phyloP scores from a whole-genome alignment of 2,113 vertebrate species.

The Platichthys stellatus region DNA sequence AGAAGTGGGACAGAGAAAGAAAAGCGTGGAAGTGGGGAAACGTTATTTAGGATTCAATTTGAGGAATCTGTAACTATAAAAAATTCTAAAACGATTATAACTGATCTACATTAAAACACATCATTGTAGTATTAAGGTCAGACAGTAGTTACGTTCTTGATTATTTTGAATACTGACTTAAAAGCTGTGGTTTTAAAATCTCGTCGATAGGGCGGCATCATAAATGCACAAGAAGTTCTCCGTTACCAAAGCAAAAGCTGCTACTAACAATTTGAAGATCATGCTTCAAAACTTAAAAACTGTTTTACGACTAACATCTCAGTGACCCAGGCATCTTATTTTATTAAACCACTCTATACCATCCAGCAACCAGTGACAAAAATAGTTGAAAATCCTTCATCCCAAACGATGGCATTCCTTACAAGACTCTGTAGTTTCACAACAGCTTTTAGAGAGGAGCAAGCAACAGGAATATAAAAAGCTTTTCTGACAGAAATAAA shows the following conservation, averaged over 20 bases:
- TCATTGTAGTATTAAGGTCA: too few relatives aligned
- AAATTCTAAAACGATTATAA: too few relatives aligned
- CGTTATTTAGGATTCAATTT: background rate
- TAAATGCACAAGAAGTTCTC: background rate
- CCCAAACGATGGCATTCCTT: slow-evolving; percentile 2
- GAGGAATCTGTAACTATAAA: background rate
- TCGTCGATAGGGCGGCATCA: background rate
- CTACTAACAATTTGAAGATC: background rate
- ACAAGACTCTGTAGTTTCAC: background rate
- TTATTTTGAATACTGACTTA: too few relatives aligned
- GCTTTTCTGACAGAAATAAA: background rate
- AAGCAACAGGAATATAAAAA: background rate
- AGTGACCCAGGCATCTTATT: background rate
- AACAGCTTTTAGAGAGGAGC: slow-evolving; percentile 2
- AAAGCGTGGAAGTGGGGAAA: background rate
- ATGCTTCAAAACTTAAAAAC: background rate
- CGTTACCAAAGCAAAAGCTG: background rate
- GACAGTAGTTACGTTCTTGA: too few relatives aligned
- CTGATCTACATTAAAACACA: background rate
- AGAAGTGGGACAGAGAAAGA: background rate
- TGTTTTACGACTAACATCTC: slow-evolving; percentile 1
- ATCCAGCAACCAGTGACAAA: slow-evolving; percentile 2
- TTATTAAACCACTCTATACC: background rate
- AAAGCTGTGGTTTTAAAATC: background rate
- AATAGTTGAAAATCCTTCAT: background rate